Percentiles rank a stretch among this genome's conserved stretches.
Conservation (phyloP, 1,140 invertebrate species). For the Microplitis mediator region DNA sequence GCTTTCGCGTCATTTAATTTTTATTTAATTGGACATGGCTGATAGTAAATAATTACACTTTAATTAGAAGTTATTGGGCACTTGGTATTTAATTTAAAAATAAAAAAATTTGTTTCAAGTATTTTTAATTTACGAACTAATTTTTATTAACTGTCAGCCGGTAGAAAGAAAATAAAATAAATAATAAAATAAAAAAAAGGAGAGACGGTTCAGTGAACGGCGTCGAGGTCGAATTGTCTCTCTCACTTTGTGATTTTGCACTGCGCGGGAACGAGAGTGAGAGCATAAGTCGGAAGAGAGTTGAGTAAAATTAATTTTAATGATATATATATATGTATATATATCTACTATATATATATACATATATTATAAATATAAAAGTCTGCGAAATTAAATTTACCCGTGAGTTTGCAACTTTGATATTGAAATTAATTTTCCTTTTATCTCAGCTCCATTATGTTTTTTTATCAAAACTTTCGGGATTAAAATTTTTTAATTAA, state of each 20-base stretch:
- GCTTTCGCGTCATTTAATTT: no score
- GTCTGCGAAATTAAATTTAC: no score
- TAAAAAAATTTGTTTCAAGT: not conserved
- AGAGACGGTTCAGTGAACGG: conserved; percentile 31
- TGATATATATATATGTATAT: not conserved
- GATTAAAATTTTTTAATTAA: not conserved
- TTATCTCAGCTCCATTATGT: not conserved
- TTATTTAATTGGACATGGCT: no score
- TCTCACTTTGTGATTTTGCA: conserved; percentile 14
- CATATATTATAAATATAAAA: no score
- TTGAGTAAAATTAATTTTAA: conserved; percentile 3
- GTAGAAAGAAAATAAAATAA: conserved; percentile 7
- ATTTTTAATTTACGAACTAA: conserved; percentile 12
- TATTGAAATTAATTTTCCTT: no score
- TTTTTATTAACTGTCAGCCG: conserved; percentile 15
- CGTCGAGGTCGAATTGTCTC: conserved; percentile 27
- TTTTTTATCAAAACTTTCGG: conserved; percentile 5
- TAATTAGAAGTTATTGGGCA: no score
- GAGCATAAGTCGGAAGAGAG: not conserved
- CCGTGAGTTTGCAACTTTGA: no score
- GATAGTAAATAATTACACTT: no score
- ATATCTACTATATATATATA: no score
- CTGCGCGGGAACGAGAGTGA: conserved; percentile 15
- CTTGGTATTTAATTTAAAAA: no score
- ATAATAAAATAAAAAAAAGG: no score